Percentiles rank a stretch among this genome's conserved stretches.
Conservation (phyloP, 2,797 vertebrate species). For the Paguma larvata region DNA sequence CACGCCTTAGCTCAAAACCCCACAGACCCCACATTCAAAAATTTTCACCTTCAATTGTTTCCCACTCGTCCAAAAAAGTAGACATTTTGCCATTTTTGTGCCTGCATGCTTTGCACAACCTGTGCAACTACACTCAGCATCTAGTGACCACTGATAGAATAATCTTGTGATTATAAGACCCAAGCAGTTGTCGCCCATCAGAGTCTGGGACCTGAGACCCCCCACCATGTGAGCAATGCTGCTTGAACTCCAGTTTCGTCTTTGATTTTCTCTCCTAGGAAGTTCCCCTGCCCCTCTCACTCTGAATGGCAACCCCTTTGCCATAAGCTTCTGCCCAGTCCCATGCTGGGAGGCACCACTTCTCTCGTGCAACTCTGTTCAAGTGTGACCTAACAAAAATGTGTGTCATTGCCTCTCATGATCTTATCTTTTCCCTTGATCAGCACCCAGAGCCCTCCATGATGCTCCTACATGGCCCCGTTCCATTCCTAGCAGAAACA, state of each 20-base stretch:
- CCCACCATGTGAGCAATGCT: fast-evolving
- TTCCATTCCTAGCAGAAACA: neutral
- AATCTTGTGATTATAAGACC: neutral
- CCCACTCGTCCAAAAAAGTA: neutral
- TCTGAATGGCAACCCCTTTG: fast-evolving
- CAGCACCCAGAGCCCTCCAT: fast-evolving
- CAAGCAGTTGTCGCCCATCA: neutral
- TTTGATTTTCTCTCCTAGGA: neutral
- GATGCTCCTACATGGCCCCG: neutral
- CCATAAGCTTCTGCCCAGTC: too few relatives aligned
- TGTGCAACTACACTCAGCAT: neutral
- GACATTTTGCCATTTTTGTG: neutral
- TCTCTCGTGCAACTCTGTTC: neutral
- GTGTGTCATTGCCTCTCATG: neutral
- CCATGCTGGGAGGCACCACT: fast-evolving
- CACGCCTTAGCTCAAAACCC: neutral
- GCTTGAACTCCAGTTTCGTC: neutral
- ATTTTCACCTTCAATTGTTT: neutral
- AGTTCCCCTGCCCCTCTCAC: fast-evolving
- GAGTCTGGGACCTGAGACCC: neutral
- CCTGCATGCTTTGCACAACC: neutral
- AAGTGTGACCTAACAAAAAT: neutral
- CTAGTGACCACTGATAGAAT: too few relatives aligned
- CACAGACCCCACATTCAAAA: neutral
- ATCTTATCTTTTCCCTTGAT: neutral